Evolutionary conservation across 2,888 invertebrate genomes (phyloP).

Genomic region (Anthophora plumipes): DNA sequence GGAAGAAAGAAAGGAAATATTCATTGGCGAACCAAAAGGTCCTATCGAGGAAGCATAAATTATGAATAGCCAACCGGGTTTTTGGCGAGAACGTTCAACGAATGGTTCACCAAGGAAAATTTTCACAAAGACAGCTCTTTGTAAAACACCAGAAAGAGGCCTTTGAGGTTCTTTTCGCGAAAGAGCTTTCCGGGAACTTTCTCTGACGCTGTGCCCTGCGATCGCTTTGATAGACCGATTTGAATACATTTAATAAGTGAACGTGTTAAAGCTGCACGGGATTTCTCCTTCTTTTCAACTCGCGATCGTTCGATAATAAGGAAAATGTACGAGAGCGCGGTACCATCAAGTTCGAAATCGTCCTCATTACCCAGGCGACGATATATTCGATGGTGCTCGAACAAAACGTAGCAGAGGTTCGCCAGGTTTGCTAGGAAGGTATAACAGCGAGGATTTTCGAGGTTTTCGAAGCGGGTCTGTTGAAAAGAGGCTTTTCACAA

Average conservation of each 20-base stretch:
- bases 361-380: background rate
- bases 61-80: slow-evolving; percentile 10
- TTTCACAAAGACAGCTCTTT: slow-evolving; percentile 33
- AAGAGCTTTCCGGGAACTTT: slow-evolving; percentile 21
- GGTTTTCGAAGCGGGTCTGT: background rate
- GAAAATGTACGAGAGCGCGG: background rate
- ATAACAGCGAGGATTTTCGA: slow-evolving; percentile 26
- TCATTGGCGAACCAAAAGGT: background rate
- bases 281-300: background rate
- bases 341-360: background rate
- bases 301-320: too few relatives aligned
- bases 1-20: background rate
- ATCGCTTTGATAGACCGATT: background rate
- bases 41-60: slow-evolving; percentile 12
- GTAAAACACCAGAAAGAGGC: background rate
- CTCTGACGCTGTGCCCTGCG: background rate
- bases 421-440: background rate
- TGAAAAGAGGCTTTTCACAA: slow-evolving; percentile 48
- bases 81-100: slow-evolving; percentile 2
- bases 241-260: slow-evolving; percentile 29
- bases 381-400: slow-evolving; percentile 1
- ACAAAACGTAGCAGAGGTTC: background rate
- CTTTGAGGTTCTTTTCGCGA: slow-evolving; percentile 5
- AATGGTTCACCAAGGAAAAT: slow-evolving; percentile 11
- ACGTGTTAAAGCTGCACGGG: background rate